Evolutionary conservation across 2,888 invertebrate genomes (phyloP).

Genomic region (Chrysolina haemoptera): DNA sequence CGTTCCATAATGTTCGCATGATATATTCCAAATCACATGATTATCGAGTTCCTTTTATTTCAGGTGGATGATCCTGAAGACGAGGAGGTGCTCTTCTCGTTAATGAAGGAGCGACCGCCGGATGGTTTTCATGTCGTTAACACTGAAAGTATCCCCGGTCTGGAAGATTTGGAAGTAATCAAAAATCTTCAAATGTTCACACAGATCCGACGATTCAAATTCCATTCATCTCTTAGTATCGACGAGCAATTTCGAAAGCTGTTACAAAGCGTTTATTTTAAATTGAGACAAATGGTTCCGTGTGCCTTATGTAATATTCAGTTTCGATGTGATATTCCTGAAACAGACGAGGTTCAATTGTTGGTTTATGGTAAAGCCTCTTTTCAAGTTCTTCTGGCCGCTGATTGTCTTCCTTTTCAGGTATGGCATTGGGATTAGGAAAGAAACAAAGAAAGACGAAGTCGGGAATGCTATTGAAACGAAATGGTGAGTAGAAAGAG

Average conservation of each 20-base stretch:
- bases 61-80: slow-evolving; percentile 88
- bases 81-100: slow-evolving; percentile 80
- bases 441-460: slow-evolving; percentile 74
- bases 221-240: slow-evolving; percentile 70
- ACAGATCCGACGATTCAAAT: slow-evolving; percentile 83
- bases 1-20: too few species aligned
- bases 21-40: too few species aligned
- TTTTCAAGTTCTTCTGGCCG: neutral
- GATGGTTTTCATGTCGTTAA: slow-evolving; percentile 86
- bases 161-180: slow-evolving; percentile 78
- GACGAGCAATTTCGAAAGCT: slow-evolving; percentile 74
- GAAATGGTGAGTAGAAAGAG: slow-evolving; percentile 57
- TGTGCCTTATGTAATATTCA: slow-evolving; percentile 87
- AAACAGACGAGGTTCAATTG: slow-evolving; percentile 81
- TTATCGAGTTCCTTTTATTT: neutral
- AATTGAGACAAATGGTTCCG: slow-evolving; percentile 89
- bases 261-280: slow-evolving; percentile 87
- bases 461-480: slow-evolving; percentile 65
- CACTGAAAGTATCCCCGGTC: slow-evolving; percentile 83
- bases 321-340: slow-evolving; percentile 89
- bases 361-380: slow-evolving; percentile 71
- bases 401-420: slow-evolving; percentile 63
- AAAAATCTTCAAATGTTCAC: slow-evolving; percentile 87
- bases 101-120: slow-evolving; percentile 83
- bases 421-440: slow-evolving; percentile 85